Evolutionary conservation across 1,140 invertebrate genomes (phyloP).

Genomic region (Dufourea novaeangliae): DNA sequence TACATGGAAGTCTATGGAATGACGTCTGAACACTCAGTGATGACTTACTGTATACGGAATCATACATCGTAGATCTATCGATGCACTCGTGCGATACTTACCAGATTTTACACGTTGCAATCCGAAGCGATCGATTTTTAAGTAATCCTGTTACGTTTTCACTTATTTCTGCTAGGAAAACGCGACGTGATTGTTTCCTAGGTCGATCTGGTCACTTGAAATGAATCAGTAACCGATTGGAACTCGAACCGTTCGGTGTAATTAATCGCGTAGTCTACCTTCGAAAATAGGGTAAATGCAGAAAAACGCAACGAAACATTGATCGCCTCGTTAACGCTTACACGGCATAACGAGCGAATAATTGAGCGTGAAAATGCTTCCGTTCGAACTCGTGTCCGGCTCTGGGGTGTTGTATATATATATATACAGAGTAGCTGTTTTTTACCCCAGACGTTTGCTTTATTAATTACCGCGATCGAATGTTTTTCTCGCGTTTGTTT

Average conservation of each 20-base stretch:
- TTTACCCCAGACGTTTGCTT: neutral
- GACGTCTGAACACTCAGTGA: no score
- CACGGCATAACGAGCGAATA: constrained; percentile 8
- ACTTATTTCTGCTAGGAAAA: no score
- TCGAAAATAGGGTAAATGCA: neutral
- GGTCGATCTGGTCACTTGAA: no score
- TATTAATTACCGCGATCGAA: neutral
- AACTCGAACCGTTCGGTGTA: no score
- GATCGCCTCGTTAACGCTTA: neutral
- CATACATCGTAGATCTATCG: neutral
- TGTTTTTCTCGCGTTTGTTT: neutral
- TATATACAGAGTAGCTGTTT: no score
- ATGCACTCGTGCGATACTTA: constrained; percentile 1
- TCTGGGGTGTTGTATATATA: neutral
- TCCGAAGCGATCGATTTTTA: no score
- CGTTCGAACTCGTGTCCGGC: neutral
- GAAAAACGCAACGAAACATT: neutral
- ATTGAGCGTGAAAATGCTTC: constrained; percentile 26
- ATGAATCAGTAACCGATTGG: no score
- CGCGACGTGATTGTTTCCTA: no score
- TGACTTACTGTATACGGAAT: no score
- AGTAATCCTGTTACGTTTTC: no score
- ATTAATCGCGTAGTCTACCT: neutral
- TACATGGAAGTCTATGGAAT: no score
- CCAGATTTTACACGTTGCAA: constrained; percentile 9